Evolutionary conservation across 1,140 invertebrate genomes (phyloP).

Genomic region (Drosophila yakuba): DNA sequence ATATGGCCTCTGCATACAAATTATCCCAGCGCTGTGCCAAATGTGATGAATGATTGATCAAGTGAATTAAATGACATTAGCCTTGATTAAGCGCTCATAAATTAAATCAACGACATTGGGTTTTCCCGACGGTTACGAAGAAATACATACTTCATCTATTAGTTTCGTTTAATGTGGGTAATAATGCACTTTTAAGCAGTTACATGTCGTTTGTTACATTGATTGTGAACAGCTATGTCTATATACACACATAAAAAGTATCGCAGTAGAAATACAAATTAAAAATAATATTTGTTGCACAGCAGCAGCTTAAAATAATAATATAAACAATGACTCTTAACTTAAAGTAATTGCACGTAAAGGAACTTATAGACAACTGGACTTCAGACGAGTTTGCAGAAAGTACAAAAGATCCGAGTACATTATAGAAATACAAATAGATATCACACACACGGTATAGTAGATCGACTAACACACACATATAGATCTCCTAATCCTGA

Average conservation of each 20-base stretch:
- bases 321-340: constrained; percentile 37
- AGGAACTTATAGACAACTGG: constrained; percentile 41
- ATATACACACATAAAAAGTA: constrained; percentile 56
- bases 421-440: constrained; percentile 61
- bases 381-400: constrained; percentile 17
- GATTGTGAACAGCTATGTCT: constrained; percentile 73
- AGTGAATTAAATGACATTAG: constrained; percentile 10
- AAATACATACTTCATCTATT: constrained; percentile 25
- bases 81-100: background rate
- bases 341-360: constrained; percentile 43
- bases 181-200: constrained; percentile 65
- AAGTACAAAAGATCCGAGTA: constrained; percentile 66
- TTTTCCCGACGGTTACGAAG: background rate
- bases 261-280: constrained; percentile 13
- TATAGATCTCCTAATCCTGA: constrained; percentile 6
- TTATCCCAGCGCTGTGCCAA: constrained; percentile 7
- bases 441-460: constrained; percentile 47
- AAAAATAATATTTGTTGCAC: constrained; percentile 53
- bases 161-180: constrained; percentile 34
- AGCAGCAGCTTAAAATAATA: constrained; percentile 50
- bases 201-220: constrained; percentile 75
- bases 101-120: constrained; percentile 1
- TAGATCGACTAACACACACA: constrained; percentile 56
- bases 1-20: constrained; percentile 21
- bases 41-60: constrained; percentile 20